Base-by-base conservation (phyloP, 92 coral and sea anemone genomes). In the Palythoa heliodiscus region DNA sequence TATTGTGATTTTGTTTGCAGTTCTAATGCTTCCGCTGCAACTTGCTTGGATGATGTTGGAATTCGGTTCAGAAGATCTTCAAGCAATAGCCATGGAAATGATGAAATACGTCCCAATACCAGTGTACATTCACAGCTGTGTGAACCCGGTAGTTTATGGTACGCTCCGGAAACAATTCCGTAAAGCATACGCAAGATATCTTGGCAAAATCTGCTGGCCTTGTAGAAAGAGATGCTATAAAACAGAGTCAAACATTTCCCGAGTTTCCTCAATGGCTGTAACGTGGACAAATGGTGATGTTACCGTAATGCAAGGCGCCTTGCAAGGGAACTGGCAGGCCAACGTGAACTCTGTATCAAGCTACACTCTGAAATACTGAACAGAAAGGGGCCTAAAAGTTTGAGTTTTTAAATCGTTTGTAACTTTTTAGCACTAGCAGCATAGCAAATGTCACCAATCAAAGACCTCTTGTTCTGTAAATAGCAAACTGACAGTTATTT, bases 111-210 rank as follows among this genome's bases (percentile, higher is more conserved):
- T 91, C 17, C 72, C 93, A 11, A 91, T 94, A 74, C 80, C 88
- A 0, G 93, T 92, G 11, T 96, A 94, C 61, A 77, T 96, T 57
- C 95, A 96, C 86, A 86, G 96, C 70, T 95, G 98, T 47, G 74
- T 93, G 5, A 96, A 96, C 71, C 98, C 98, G 0, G 74, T 96
- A n/a, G 91, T 94, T 14, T 96, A 96, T 78, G 95, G 96, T 25
- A 92, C 95, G 3, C 83, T 93, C 48, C 82, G 93, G 5, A 89
- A 91, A 52, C 97, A 92, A 78, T 92, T 93, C 25, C 93, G 97
- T 20, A 91, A 89, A 22, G 97, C 95, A 3, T 93, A 93, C 83
- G 91, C 91, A 7, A 89, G 90, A 55, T 93, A 93, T 64, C 86
- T 93, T 7, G 92, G 92, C 8, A 89, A 92, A 63, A 58, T 93